phyloP scores from a whole-genome alignment of 2,888 invertebrate genomes.

The Calameuta filiformis region DNA sequence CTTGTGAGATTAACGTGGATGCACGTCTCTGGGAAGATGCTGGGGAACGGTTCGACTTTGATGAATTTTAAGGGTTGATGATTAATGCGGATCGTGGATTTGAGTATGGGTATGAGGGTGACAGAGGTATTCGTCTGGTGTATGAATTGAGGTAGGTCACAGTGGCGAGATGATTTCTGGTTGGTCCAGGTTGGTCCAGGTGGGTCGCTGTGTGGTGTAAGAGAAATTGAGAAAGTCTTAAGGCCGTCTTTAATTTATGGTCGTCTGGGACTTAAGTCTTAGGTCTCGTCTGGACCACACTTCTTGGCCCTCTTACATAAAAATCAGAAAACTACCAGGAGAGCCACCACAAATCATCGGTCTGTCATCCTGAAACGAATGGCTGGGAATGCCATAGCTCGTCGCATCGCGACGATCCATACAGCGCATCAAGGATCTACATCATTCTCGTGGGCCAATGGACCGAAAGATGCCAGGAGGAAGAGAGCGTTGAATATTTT shows the following conservation, averaged over 20 bases:
- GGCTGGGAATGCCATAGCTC: slow-evolving; percentile 27
- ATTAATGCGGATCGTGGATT: not conserved
- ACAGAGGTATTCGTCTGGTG: not conserved
- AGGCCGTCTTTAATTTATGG: slow-evolving; percentile 46
- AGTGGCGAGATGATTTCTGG: not conserved
- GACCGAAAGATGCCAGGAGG: slow-evolving; percentile 55
- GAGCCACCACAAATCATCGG: slow-evolving; percentile 60
- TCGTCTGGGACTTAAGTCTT: slow-evolving; percentile 45
- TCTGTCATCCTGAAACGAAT: slow-evolving; percentile 57
- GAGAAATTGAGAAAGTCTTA: slow-evolving; percentile 8
- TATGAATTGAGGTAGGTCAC: not conserved
- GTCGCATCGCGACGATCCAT: slow-evolving; percentile 18
- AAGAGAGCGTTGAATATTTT: slow-evolving; percentile 37
- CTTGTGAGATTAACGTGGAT: not conserved
- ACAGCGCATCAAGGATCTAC: slow-evolving; percentile 50
- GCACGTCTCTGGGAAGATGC: not conserved
- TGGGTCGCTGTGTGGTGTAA: not conserved
- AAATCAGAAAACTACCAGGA: slow-evolving; percentile 56
- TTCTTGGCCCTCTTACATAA: slow-evolving; percentile 56
- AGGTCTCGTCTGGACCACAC: slow-evolving; percentile 33
- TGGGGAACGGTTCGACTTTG: not conserved
- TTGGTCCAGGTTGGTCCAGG: slow-evolving; percentile 3
- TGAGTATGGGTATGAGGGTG: not conserved
- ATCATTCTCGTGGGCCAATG: slow-evolving; percentile 61
- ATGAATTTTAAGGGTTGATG: not conserved